These are phyloP conservation scores for Phymatocera aterrima DNA, from an alignment of 2,888 invertebrate genomes.

Conservation along the genomic window DNA sequence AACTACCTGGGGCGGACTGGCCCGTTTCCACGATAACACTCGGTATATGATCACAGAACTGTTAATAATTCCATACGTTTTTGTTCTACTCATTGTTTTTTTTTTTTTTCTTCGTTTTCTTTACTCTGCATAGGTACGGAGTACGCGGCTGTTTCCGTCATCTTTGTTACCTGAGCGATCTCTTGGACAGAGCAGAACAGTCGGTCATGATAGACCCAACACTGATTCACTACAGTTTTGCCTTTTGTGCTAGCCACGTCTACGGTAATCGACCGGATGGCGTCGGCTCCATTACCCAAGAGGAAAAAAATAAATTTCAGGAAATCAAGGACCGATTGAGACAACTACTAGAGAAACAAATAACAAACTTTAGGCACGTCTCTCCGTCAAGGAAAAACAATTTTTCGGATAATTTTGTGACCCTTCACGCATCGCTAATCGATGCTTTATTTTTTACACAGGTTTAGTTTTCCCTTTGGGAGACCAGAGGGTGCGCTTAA, in stretches of 20 bases:
- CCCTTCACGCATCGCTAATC: background rate
- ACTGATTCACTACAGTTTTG: conserved; percentile 98
- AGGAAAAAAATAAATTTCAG: conserved; percentile 98
- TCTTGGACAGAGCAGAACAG: conserved; percentile 96
- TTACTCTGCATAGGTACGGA: conserved; percentile 83
- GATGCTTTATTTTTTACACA: conserved; percentile 61
- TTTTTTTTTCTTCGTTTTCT: background rate
- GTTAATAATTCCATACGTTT: background rate
- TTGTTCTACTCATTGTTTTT: background rate
- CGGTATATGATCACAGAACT: background rate
- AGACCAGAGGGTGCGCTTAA: conserved; percentile 98
- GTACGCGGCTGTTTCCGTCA: conserved; percentile 98
- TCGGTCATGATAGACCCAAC: conserved; percentile 98
- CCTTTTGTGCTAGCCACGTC: conserved; percentile 99
- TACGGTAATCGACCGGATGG: conserved; percentile 99
- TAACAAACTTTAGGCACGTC: conserved; percentile 96
- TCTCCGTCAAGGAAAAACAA: too few species aligned
- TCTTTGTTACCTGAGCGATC: conserved; percentile 95
- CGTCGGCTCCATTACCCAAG: conserved; percentile 98
- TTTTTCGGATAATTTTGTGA: background rate
- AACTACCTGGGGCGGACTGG: too few species aligned
- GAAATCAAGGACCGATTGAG: conserved; percentile 97
- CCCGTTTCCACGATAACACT: too few species aligned
- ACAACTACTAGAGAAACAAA: conserved; percentile 96
- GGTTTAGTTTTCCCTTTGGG: conserved; percentile 99